Base-by-base conservation (phyloP, 2,888 invertebrate species). In the Dioctria linearis region DNA sequence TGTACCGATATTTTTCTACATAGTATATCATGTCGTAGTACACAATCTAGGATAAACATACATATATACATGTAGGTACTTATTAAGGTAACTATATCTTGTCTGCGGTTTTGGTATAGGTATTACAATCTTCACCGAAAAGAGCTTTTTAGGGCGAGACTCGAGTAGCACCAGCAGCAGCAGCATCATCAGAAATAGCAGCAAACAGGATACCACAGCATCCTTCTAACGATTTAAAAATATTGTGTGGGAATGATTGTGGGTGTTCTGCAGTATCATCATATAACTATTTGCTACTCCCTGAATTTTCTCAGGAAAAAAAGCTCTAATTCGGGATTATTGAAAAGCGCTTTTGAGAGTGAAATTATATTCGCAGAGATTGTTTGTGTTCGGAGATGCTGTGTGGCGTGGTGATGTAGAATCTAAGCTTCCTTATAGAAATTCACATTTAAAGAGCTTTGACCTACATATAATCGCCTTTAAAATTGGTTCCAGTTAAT, bases 401-500 rank as follows among this genome's bases (percentile, higher is more conserved):
- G 46, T 67, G 9, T 43, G 25, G 42, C 25, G 25, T 42, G 71
- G 51, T 51, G 25, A 54, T 71, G 71, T 71, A 54, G 71, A 39
- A 71, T n/a, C 51, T 54, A 71, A 71, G 71, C 54, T 71, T 13
- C 6, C 46, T 25, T 25, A 25, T 25, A 67, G 46, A 43, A 46
- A 67, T 67, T 67, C 25, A 25, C 25, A 25, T 25, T 25, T 25
- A 25, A 0, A 71, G 54, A 49, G 71, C 71, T 71, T 71, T 71
- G 71, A 71, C 71, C 71, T 71, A 71, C 46, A 71, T 71, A 54
- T 54, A 11, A 11, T 67, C 9, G 67, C 25, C 25, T 25, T 25
- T 6, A 39, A 39, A 9, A 71, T 42, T 40, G 71, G 54, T 71
- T 39, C 71, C 71, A 71, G 71, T 71, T 71, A 71, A 71, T 71